phyloP scores from a whole-genome alignment of 2,888 invertebrate genomes.

The Caenorhabditis sp. region DNA sequence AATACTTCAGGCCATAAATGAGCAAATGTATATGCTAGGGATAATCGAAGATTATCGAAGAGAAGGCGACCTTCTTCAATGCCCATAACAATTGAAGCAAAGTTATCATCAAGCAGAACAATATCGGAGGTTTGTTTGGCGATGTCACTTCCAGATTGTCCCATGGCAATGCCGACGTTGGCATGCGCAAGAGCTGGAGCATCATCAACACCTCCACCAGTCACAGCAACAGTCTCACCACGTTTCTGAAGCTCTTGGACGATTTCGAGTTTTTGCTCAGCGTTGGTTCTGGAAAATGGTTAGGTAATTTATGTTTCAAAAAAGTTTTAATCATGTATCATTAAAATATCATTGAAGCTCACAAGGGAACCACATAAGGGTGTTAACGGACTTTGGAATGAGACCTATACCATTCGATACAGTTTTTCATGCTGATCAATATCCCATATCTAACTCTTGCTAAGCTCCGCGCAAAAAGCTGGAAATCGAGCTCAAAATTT shows the following conservation, averaged over 20 bases:
- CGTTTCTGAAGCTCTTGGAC: slow-evolving; percentile 68
- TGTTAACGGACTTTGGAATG: too few relatives aligned
- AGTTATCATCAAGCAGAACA: slow-evolving; percentile 69
- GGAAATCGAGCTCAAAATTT: too few relatives aligned
- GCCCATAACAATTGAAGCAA: slow-evolving; percentile 64
- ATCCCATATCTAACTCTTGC: too few relatives aligned
- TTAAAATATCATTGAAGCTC: too few relatives aligned
- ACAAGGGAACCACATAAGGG: too few relatives aligned
- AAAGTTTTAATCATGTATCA: too few relatives aligned
- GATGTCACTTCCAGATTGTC: slow-evolving; percentile 59
- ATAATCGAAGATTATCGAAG: slow-evolving; percentile 64
- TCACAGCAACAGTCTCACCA: slow-evolving; percentile 68
- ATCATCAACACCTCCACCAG: slow-evolving; percentile 69
- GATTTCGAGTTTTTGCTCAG: slow-evolving; percentile 67
- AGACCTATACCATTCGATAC: too few relatives aligned
- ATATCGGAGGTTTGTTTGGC: slow-evolving; percentile 66
- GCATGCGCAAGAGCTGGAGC: slow-evolving; percentile 69
- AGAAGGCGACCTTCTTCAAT: slow-evolving; percentile 68
- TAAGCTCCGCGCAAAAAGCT: too few relatives aligned
- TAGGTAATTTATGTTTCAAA: too few relatives aligned
- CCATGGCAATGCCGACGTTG: slow-evolving; percentile 70
- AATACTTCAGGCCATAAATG: slow-evolving; percentile 70
- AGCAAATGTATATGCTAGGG: slow-evolving; percentile 68
- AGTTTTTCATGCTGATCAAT: too few relatives aligned
- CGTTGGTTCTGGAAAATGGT: slow-evolving; percentile 61